A percentile compares a stretch with the other conserved stretches of the same genome.
These are phyloP conservation scores for Brachypalpus laphriformis DNA, from an alignment of 2,888 invertebrate genomes.

Conservation along the genomic window DNA sequence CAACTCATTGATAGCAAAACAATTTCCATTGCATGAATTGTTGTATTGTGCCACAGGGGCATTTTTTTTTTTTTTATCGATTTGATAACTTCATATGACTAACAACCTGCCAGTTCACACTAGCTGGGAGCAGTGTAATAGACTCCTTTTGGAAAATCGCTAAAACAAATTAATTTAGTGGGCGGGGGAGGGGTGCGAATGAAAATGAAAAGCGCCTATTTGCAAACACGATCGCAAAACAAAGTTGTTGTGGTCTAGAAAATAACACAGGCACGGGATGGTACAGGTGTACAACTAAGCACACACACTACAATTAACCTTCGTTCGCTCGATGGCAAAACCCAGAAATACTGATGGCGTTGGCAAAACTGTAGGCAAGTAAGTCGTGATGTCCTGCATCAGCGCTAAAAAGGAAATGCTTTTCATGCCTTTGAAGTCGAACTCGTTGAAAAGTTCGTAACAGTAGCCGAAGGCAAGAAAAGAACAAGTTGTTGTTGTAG, in stretches of 20 bases:
- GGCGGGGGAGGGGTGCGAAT: not conserved
- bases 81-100: conserved; percentile 35
- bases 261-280: conserved; percentile 49
- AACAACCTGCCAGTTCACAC: conserved; percentile 46
- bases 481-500: conserved; percentile 19
- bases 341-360: conserved; percentile 27
- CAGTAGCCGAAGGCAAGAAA: conserved; percentile 15
- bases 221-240: conserved; percentile 49
- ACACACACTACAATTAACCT: conserved; percentile 62
- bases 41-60: conserved; percentile 19
- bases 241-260: conserved; percentile 64
- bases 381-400: conserved; percentile 44
- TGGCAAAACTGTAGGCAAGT: conserved; percentile 4
- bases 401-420: conserved; percentile 33
- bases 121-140: conserved; percentile 4
- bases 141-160: not conserved
- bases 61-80: no score
- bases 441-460: conserved; percentile 62
- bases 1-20: conserved; percentile 1
- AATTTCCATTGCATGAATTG: not conserved
- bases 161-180: not conserved
- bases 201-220: conserved; percentile 2
- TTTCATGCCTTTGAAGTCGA: conserved; percentile 45
- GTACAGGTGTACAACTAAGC: conserved; percentile 33
- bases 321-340: conserved; percentile 35